Base-by-base conservation (phyloP, 2,888 invertebrate species). In the Hofmannophila pseudospretella region DNA sequence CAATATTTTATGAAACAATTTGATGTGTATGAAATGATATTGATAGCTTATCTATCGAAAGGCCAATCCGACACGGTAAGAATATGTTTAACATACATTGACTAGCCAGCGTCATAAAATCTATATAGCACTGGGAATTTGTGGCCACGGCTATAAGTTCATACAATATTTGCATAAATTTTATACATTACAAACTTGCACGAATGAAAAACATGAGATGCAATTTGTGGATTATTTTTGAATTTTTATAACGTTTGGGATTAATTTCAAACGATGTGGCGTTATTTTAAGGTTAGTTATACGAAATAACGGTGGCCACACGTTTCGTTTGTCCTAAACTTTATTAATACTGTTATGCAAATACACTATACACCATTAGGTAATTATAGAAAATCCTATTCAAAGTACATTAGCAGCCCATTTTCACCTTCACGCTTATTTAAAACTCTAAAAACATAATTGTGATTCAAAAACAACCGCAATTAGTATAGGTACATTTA, bases 21-120 rank as follows among this genome's bases (percentile, higher is more conserved):
- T 79, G 81, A 82, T 80, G 80, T 81, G 80, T 81, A 73, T 60
- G 67, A 64, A 10, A 71, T 80, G 79, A 79, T 81, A 79, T 80
- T 51, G 62, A 64, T 36, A 34, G 48, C 33, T 38, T 28, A 33
- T 11, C 32, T 29, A 30, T 16, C 30, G 30, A 37, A 23, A 33
- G 37, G 39, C 37, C 19, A 7, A 28, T 19, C 23, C 36, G 37
- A 31, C 36, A 41, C 44, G 48, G 41, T 42, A 44, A 49, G 46
- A 44, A 23, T 2, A n/a, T 48, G 48, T 30, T 16, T 16, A 27
- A 27, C n/a, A 23, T 12, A 28, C 51, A 44, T 54, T 58, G 57
- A 58, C 66, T 58, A 58, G 58, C 55, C 49, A 54, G 51, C 52
- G 52, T 54, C 42, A 51, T 51, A 54, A 47, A 48, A 54, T 46